Base-by-base conservation (phyloP, 2,888 invertebrate species). In the Erpobdella octoculata region DNA sequence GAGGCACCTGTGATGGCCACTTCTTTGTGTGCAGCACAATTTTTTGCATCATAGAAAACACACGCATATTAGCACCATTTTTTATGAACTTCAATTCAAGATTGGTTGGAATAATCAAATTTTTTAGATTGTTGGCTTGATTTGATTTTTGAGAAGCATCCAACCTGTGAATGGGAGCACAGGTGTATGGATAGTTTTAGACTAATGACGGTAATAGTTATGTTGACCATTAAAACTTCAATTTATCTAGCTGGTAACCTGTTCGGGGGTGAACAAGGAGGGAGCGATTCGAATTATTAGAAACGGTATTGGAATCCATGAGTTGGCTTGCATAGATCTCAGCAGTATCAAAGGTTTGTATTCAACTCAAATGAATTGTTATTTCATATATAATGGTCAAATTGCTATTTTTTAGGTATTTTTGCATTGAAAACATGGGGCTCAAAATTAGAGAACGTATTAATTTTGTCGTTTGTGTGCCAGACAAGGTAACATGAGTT, bases 251-350 rank as follows among this genome's bases (percentile, higher is more conserved):
- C 88, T 98, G 75, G 93, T 98, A 59, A 98, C 98, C 0, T 98
- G 97, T 81, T 97, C 97, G 0, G 97, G 90, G 85, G 89, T 92
- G 2, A 95, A 90, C 82, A 98, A 97, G 84, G 96, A 97, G 86
- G 98, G 98, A 0, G 95, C 96, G 0, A 85, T 99, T 41, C 87
- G 97, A 70, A 93, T 98, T 74, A 97, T 99, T 76, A 88, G 97
- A 76, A 98, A 97, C 84, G 98, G 98, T 3, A 98, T 98, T 79
- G 98, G 98, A 25, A 96, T 97, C 74, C 94, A 96, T 78, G 97
- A 97, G 83, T 92, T 94, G 82, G 97, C 97, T 0, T 92, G 91
- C 66, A 96, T 98, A 76, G 98, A 98, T 85, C 86, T 97, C 77
- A 90, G 92, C 5, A 95, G 95, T 70, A 95, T 97, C 76, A 96